A percentile compares a stretch with the other conserved stretches of the same genome.
These are phyloP conservation scores for Protomyctophum bolini DNA, from an alignment of 2,113 vertebrate species.

Conservation along the genomic window DNA sequence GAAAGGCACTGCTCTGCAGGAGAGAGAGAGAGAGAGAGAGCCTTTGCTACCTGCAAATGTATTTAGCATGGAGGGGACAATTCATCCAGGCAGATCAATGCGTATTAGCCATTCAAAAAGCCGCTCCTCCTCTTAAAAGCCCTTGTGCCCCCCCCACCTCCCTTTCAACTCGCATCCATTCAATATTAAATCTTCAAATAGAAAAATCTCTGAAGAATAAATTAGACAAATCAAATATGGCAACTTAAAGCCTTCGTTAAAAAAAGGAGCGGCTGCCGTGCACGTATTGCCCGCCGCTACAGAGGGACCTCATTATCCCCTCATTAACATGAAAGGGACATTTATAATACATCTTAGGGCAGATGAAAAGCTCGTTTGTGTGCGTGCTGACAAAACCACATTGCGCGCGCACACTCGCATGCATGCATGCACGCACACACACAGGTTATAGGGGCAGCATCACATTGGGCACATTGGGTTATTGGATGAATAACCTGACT, in stretches of 20 bases:
- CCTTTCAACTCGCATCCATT: conserved; percentile 69
- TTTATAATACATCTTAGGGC: conserved; percentile 83
- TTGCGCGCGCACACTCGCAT: no score
- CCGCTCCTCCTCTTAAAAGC: conserved; percentile 55
- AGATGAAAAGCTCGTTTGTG: conserved; percentile 78
- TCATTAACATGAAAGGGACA: conserved; percentile 82
- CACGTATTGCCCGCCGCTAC: conserved; percentile 65
- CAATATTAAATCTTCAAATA: conserved; percentile 75
- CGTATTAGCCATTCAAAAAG: conserved; percentile 64
- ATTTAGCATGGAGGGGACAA: conserved; percentile 57
- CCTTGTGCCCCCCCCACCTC: conserved; percentile 13
- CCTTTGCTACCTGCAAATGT: conserved; percentile 40
- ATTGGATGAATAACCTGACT: conserved; percentile 66
- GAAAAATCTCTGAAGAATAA: conserved; percentile 77
- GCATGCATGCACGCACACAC: no score
- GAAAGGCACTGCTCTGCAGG: conserved; percentile 41
- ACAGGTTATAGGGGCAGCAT: background rate
- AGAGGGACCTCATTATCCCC: conserved; percentile 77
- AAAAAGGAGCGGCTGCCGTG: conserved; percentile 28
- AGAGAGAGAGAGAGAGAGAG: conserved; percentile 6
- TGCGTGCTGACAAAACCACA: background rate
- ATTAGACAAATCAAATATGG: conserved; percentile 81
- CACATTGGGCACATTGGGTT: conserved; percentile 28
- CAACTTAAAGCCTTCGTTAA: conserved; percentile 78
- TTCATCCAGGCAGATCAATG: conserved; percentile 60